These are phyloP conservation scores for Danionella cerebrum DNA, from an alignment of 2,113 vertebrate species.

Conservation along the genomic window DNA sequence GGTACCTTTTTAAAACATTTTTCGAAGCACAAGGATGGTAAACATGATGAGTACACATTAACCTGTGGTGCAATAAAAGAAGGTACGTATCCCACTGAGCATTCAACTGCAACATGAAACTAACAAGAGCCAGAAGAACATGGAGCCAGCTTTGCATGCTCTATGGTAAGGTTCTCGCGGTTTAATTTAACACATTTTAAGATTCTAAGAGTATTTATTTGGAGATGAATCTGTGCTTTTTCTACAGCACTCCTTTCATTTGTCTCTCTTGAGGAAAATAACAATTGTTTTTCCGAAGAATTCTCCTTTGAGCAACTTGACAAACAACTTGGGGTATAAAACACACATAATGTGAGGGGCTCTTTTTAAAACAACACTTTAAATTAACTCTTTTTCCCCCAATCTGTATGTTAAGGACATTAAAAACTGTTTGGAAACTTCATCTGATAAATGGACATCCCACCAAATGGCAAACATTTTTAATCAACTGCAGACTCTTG, in stretches of 20 bases:
- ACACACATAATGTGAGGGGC: too few species aligned
- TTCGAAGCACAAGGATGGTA: background rate
- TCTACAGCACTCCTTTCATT: conserved; percentile 13
- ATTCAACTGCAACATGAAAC: background rate
- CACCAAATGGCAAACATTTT: conserved; percentile 24
- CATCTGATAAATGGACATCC: background rate
- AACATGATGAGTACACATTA: background rate
- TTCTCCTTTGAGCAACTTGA: background rate
- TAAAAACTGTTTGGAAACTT: background rate
- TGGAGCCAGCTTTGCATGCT: conserved; percentile 3
- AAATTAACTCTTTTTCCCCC: background rate
- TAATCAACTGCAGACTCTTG: conserved; percentile 22
- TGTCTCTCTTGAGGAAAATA: background rate
- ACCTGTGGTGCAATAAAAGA: background rate
- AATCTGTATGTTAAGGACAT: conserved; percentile 22
- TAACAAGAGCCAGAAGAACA: background rate
- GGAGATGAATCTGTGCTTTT: background rate
- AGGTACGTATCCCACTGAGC: background rate
- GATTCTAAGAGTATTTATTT: too few species aligned
- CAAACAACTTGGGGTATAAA: conserved; percentile 26
- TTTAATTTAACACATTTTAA: too few species aligned
- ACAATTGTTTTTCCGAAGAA: background rate
- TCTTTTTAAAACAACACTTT: background rate
- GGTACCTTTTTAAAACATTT: background rate
- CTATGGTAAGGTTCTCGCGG: conserved; percentile 25